These are phyloP conservation scores for Daphoenositta chrysoptera DNA, from an alignment of 2,113 vertebrate genomes.

Conservation along the genomic window DNA sequence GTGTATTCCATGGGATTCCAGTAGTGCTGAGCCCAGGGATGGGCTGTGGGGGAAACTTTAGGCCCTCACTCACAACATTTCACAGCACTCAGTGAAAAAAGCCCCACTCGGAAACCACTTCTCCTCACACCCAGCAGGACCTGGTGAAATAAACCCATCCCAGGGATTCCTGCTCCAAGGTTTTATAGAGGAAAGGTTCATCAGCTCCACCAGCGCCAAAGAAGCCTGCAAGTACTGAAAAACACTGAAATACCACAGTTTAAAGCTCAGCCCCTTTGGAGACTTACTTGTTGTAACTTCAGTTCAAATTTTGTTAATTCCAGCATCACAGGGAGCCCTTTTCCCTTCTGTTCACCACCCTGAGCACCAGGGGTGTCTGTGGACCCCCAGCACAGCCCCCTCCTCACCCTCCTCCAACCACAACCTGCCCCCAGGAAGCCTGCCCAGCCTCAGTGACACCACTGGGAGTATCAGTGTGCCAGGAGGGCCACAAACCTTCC, in stretches of 20 bases:
- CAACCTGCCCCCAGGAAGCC: rapidly evolving
- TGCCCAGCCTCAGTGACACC: rapidly evolving
- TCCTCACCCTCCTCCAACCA: neutral
- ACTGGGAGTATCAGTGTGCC: too few relatives aligned
- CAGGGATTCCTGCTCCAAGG: neutral
- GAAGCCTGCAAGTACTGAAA: neutral
- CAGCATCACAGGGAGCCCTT: neutral
- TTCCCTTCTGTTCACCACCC: neutral
- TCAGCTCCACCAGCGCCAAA: neutral
- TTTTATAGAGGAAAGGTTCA: neutral
- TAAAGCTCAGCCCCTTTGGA: neutral
- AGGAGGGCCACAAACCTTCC: neutral
- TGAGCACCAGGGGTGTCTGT: rapidly evolving
- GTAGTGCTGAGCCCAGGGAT: neutral
- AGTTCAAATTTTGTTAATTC: neutral
- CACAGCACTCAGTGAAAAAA: neutral
- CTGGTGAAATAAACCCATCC: neutral
- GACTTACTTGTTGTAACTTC: neutral
- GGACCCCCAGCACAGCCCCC: neutral
- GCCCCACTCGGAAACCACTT: rapidly evolving
- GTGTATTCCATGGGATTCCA: rapidly evolving
- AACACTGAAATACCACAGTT: rapidly evolving
- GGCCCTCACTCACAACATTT: neutral
- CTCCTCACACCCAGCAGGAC: neutral
- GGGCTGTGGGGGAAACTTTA: neutral